These are phyloP conservation scores for Dipodomys stephensi DNA, from an alignment of 2,113 vertebrate genomes.

Conservation along the genomic window DNA sequence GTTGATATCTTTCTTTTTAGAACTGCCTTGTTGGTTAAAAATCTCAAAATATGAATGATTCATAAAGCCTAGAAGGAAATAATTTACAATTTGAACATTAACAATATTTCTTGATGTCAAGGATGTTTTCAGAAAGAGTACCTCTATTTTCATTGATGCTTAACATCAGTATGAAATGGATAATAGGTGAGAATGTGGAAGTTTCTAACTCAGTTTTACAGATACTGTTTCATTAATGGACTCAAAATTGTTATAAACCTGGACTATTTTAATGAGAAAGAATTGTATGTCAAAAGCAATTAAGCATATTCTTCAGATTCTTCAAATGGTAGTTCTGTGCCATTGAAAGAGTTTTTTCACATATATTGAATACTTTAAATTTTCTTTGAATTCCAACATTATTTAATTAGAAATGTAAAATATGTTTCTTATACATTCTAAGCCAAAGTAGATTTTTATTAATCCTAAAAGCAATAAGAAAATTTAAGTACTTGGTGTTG, in stretches of 20 bases:
- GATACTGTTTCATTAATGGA: background rate
- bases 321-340: background rate
- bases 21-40: background rate
- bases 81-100: background rate
- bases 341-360: background rate
- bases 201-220: background rate
- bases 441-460: no score
- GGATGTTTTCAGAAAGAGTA: background rate
- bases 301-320: background rate
- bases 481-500: no score
- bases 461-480: no score
- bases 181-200: background rate
- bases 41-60: background rate
- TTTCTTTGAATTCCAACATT: background rate
- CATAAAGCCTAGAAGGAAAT: background rate
- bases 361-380: background rate
- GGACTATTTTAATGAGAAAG: background rate
- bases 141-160: background rate
- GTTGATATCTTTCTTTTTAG: background rate
- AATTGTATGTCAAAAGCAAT: background rate
- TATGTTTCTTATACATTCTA: background rate
- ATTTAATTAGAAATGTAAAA: background rate
- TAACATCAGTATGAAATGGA: background rate
- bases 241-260: background rate
- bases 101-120: background rate